Percentiles rank a stretch among this genome's conserved stretches.
These are phyloP conservation scores for Xenotilapia longispinis DNA, from an alignment of 2,113 vertebrate genomes.

Conservation along the genomic window DNA sequence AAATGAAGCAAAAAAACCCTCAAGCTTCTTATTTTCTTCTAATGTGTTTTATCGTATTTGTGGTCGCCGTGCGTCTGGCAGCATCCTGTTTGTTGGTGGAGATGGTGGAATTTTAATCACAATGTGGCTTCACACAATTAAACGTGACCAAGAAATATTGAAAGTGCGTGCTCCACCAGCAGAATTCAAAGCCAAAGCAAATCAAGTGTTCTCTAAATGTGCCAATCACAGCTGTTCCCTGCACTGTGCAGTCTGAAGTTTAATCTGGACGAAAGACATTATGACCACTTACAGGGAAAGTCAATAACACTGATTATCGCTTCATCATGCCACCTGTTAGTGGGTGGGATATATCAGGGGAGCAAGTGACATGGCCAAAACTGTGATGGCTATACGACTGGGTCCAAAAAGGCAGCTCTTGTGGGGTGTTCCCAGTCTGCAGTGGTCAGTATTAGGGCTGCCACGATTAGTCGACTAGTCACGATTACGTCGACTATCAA, in stretches of 20 bases:
- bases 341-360: not conserved
- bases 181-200: not conserved
- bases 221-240: not conserved
- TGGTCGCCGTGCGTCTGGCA: not conserved
- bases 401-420: not conserved
- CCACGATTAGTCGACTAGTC: too few species aligned
- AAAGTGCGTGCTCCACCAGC: not conserved
- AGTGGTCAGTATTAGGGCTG: not conserved
- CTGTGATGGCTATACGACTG: not conserved
- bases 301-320: accelerated
- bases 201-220: not conserved
- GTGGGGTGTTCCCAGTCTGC: not conserved
- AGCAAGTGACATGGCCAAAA: not conserved
- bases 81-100: not conserved
- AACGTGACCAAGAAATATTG: not conserved
- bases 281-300: not conserved
- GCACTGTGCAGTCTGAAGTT: not conserved
- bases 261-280: not conserved
- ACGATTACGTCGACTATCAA: too few species aligned
- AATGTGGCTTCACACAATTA: not conserved
- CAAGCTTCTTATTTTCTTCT: not conserved
- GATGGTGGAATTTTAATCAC: not conserved
- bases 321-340: not conserved
- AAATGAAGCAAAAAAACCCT: not conserved
- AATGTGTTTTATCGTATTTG: not conserved